A percentile compares a stretch with the other conserved stretches of the same genome.
phyloP scores from a whole-genome alignment of 2,888 invertebrate species.

The Troides aeacus region DNA sequence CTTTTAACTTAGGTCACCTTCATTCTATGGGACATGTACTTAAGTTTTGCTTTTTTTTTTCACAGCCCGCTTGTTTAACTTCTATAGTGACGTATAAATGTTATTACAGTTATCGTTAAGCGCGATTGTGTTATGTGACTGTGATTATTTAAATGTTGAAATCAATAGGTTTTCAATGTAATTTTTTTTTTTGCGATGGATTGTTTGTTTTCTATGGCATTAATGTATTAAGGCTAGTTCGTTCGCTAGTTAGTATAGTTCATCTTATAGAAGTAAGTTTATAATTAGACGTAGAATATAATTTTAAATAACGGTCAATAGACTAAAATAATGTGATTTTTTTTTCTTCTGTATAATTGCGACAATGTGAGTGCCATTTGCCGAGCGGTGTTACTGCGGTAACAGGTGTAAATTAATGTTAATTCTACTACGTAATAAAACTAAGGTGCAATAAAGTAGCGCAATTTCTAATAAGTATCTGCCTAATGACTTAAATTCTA shows the following conservation, averaged over 20 bases:
- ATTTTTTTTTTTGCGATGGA: not conserved
- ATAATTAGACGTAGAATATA: conserved; percentile 20
- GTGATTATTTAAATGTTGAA: conserved; percentile 12
- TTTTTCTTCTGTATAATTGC: conserved; percentile 5
- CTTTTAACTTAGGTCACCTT: no score
- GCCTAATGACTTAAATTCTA: conserved; percentile 6
- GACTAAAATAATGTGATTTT: conserved; percentile 3
- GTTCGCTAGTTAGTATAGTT: conserved; percentile 22
- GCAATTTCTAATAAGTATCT: conserved; percentile 15
- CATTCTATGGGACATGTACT: not conserved
- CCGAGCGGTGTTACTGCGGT: conserved; percentile 16
- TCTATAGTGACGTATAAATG: not conserved
- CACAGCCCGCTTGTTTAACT: not conserved
- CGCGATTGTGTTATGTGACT: conserved; percentile 14
- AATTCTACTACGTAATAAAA: conserved; percentile 24
- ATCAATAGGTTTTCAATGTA: conserved; percentile 4
- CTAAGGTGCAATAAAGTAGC: conserved; percentile 25
- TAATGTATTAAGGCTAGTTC: conserved; percentile 14
- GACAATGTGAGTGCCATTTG: conserved; percentile 29
- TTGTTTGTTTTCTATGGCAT: not conserved
- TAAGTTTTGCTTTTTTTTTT: not conserved
- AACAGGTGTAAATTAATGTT: not conserved
- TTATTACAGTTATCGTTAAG: not conserved
- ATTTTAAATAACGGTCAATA: conserved; percentile 5
- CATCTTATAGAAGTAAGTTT: conserved; percentile 8